Conservation (phyloP, 2,888 invertebrate species). For the Cactoblastis cactorum region DNA sequence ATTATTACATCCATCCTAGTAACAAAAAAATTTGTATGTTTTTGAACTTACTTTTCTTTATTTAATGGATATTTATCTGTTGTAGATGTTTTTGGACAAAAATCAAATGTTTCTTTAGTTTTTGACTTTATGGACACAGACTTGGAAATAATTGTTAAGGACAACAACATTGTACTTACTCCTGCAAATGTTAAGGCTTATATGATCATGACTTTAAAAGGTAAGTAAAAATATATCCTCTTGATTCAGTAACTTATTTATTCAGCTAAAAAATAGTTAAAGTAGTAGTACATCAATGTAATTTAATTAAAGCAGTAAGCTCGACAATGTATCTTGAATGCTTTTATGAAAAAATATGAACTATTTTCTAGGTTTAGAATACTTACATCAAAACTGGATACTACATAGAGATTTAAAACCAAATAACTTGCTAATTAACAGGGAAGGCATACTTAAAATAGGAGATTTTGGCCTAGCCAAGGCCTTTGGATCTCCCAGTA, state of each 20-base stretch:
- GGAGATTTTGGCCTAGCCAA: conserved; percentile 99
- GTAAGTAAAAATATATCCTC: conserved; percentile 39
- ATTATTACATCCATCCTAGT: too few relatives aligned
- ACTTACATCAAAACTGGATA: conserved; percentile 97
- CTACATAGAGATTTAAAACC: conserved; percentile 99
- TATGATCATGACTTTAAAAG: conserved; percentile 95
- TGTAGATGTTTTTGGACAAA: conserved; percentile 98
- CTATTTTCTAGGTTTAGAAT: conserved; percentile 88
- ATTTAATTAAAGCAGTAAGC: too few relatives aligned
- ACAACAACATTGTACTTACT: conserved; percentile 91
- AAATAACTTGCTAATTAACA: conserved; percentile 97
- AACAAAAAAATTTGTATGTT: too few relatives aligned
- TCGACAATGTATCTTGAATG: too few relatives aligned
- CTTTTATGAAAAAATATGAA: too few relatives aligned
- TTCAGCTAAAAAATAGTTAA: too few relatives aligned
- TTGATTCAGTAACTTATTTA: too few relatives aligned
- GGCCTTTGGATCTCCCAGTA: conserved; percentile 96
- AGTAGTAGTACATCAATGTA: too few relatives aligned
- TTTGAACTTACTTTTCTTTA: too few relatives aligned
- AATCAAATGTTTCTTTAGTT: conserved; percentile 98
- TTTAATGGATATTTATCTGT: too few relatives aligned
- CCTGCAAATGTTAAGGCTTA: conserved; percentile 97
- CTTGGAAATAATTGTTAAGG: conserved; percentile 95
- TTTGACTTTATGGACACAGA: conserved; percentile 99
- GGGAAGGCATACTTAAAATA: conserved; percentile 95